Percentiles rank a stretch among this genome's conserved stretches.
phyloP scores from a whole-genome alignment of 2,113 vertebrate species.

The Speoplatyrhinus poulsoni region DNA sequence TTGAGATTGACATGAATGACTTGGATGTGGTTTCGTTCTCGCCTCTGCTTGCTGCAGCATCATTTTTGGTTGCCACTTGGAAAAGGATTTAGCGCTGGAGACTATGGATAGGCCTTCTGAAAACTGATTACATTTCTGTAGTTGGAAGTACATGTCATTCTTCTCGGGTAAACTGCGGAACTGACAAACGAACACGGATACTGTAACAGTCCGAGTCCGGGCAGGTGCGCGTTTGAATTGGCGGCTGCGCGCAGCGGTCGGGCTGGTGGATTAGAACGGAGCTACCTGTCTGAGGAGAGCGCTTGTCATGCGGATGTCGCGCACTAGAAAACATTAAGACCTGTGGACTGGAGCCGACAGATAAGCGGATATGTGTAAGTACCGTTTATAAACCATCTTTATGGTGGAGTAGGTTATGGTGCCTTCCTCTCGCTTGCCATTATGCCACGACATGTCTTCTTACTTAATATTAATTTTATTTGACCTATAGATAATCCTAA shows the following conservation, averaged over 20 bases:
- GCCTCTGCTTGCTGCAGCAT: slow-evolving; percentile 55
- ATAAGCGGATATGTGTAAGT: slow-evolving; percentile 79
- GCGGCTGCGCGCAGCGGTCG: slow-evolving; percentile 61
- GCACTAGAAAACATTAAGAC: slow-evolving; percentile 72
- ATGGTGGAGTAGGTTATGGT: slow-evolving; percentile 8
- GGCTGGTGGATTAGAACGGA: slow-evolving; percentile 63
- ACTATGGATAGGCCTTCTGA: slow-evolving; percentile 42
- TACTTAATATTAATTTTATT: not conserved
- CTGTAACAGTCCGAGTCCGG: slow-evolving; percentile 50
- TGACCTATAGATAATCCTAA: slow-evolving; percentile 1
- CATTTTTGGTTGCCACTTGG: slow-evolving; percentile 57
- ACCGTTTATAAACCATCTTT: slow-evolving; percentile 21
- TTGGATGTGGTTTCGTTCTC: slow-evolving; percentile 59
- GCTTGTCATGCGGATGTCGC: slow-evolving; percentile 75
- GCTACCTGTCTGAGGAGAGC: slow-evolving; percentile 63
- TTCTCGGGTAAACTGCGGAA: slow-evolving; percentile 30
- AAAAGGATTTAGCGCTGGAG: slow-evolving; percentile 25
- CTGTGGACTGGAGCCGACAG: slow-evolving; percentile 74
- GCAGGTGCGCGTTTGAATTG: slow-evolving; percentile 63
- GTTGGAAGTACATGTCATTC: slow-evolving; percentile 56
- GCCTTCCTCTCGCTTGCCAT: not conserved
- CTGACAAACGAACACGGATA: slow-evolving; percentile 51
- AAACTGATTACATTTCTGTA: slow-evolving; percentile 39
- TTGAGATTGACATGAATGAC: slow-evolving; percentile 55
- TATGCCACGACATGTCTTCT: not conserved